phyloP scores from a whole-genome alignment of 2,113 vertebrate species.

The Channa argus region DNA sequence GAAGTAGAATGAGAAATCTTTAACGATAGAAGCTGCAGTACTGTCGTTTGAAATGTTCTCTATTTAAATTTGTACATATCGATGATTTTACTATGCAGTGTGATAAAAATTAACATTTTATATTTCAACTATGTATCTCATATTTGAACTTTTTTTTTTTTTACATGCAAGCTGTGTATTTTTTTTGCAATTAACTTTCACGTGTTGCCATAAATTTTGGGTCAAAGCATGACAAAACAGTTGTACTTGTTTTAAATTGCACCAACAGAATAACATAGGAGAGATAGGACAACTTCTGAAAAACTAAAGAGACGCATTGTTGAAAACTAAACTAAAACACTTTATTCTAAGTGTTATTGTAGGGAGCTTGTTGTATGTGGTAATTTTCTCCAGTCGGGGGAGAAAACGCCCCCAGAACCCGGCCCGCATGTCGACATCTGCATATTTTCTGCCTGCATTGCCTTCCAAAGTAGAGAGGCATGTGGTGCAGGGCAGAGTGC shows the following conservation, averaged over 20 bases:
- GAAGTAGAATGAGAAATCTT: background rate
- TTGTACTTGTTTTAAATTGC: background rate
- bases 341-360: too few species aligned
- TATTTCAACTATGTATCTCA: background rate
- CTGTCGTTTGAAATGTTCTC: background rate
- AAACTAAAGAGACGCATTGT: constrained; percentile 15
- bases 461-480: constrained; percentile 6
- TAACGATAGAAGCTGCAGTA: too few species aligned
- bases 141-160: background rate
- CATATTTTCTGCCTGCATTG: constrained; percentile 21
- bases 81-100: background rate
- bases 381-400: background rate
- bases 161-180: too few species aligned
- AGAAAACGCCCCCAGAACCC: constrained; percentile 8
- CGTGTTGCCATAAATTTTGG: background rate
- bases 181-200: background rate
- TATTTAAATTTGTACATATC: background rate
- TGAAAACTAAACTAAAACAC: too few species aligned
- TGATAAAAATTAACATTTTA: background rate
- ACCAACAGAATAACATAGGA: background rate
- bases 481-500: constrained; percentile 28
- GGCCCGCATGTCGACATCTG: constrained; percentile 38
- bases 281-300: background rate
- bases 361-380: background rate
- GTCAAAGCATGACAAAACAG: background rate